These are phyloP conservation scores for Papilio elwesi DNA, from an alignment of 2,888 invertebrate genomes.

Conservation along the genomic window DNA sequence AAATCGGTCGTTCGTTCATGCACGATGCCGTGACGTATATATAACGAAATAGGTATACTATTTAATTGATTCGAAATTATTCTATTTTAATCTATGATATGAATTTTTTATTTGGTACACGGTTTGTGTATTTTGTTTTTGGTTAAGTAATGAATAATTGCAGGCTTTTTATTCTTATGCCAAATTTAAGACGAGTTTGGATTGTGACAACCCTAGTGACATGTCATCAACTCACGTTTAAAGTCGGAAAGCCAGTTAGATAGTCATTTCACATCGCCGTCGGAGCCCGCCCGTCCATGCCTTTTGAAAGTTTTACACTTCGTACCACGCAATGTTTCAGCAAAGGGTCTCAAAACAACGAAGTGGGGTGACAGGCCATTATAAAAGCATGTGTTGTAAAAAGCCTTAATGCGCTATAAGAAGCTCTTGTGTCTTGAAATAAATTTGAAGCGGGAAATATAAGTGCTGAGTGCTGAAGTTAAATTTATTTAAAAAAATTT, in stretches of 20 bases:
- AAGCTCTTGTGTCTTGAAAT: background rate
- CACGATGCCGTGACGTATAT: no score
- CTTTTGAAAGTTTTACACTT: conserved; percentile 53
- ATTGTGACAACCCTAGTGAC: conserved; percentile 32
- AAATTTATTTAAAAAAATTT: background rate
- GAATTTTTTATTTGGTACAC: no score
- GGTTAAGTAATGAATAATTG: no score
- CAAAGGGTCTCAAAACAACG: conserved; percentile 56
- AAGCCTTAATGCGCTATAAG: conserved; percentile 18
- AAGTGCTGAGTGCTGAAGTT: background rate
- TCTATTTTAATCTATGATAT: no score
- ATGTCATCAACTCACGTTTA: conserved; percentile 55
- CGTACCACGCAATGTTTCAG: conserved; percentile 58
- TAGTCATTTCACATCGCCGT: conserved; percentile 54
- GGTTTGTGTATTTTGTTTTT: no score
- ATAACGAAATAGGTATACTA: no score
- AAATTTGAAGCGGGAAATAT: conserved; percentile 2
- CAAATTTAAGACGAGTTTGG: no score
- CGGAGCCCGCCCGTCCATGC: conserved; percentile 24
- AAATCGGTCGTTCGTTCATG: no score
- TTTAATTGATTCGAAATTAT: no score
- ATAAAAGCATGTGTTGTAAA: conserved; percentile 35
- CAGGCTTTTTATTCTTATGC: no score
- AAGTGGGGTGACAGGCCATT: conserved; percentile 48
- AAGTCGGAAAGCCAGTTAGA: conserved; percentile 54